These are phyloP conservation scores for Drosophila emarginata DNA, from an alignment of 2,888 invertebrate genomes.

Conservation along the genomic window DNA sequence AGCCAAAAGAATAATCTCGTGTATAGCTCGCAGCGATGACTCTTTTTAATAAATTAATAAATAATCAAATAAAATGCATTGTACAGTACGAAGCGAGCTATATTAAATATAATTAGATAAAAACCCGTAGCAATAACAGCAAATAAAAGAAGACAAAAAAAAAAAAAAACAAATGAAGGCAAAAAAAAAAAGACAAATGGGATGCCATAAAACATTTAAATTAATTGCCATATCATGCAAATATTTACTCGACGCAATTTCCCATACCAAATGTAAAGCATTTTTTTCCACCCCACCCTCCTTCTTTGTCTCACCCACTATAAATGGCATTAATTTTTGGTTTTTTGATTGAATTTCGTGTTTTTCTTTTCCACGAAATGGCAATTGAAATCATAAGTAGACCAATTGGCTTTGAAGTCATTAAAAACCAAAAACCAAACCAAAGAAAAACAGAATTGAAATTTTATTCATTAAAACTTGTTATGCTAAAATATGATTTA, in stretches of 20 bases:
- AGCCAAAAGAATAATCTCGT: slow-evolving; percentile 25
- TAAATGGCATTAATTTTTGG: neutral
- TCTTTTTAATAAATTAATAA: slow-evolving; percentile 54
- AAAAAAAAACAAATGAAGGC: slow-evolving; percentile 28
- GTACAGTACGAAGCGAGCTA: slow-evolving; percentile 35
- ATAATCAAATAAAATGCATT: slow-evolving; percentile 46
- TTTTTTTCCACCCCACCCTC: neutral
- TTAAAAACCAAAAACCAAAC: neutral
- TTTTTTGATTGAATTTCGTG: neutral
- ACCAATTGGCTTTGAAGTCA: neutral
- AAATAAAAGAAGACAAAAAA: slow-evolving; percentile 6
- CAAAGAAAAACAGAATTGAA: neutral
- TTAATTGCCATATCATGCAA: slow-evolving; percentile 68
- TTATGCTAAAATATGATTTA: neutral
- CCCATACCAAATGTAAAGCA: slow-evolving; percentile 32
- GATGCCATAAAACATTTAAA: slow-evolving; percentile 58
- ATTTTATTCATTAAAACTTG: neutral
- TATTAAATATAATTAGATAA: slow-evolving; percentile 59
- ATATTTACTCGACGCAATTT: slow-evolving; percentile 54
- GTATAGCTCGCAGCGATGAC: slow-evolving; percentile 29
- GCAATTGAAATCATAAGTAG: neutral
- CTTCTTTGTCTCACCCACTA: neutral
- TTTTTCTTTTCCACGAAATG: neutral
- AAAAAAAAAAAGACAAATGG: slow-evolving; percentile 18
- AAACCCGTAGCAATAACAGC: slow-evolving; percentile 29